Evolutionary conservation across 2,888 invertebrate genomes (phyloP).

Genomic region (Agrochola macilenta): DNA sequence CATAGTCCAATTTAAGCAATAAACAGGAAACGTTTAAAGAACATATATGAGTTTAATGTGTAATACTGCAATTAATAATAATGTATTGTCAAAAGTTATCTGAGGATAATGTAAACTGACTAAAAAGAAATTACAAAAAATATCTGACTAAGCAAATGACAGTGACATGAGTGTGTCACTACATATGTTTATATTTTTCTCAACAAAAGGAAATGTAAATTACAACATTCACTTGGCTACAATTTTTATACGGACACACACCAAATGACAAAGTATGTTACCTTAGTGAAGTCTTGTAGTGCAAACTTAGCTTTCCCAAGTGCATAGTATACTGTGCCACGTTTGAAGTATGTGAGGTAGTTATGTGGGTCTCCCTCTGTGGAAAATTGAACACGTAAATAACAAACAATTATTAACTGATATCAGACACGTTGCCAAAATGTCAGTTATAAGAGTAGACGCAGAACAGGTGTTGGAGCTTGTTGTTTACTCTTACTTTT

Average conservation of each 20-base stretch:
- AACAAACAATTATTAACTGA: not conserved
- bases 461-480: slow-evolving; percentile 18
- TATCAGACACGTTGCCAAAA: slow-evolving; percentile 34
- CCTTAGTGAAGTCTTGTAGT: slow-evolving; percentile 96
- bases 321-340: slow-evolving; percentile 99
- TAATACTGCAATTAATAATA: not conserved
- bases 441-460: not conserved
- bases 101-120: not conserved
- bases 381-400: slow-evolving; percentile 60
- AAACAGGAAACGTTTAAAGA: not conserved
- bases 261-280: slow-evolving; percentile 58
- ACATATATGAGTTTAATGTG: not conserved
- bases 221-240: not conserved
- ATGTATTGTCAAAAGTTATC: not conserved
- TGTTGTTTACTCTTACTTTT: not conserved
- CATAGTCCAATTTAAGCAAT: not conserved
- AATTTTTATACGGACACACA: slow-evolving; percentile 23
- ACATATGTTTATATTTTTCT: slow-evolving; percentile 9
- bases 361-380: slow-evolving; percentile 98
- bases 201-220: slow-evolving; percentile 28
- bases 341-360: slow-evolving; percentile 98
- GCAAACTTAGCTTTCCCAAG: slow-evolving; percentile 99
- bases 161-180: not conserved
- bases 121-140: not conserved
- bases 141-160: not conserved